These are phyloP conservation scores for Ianthella basta DNA, from an alignment of 37 sponge, comb jelly and placozoan genomes.

Conservation along the genomic window DNA sequence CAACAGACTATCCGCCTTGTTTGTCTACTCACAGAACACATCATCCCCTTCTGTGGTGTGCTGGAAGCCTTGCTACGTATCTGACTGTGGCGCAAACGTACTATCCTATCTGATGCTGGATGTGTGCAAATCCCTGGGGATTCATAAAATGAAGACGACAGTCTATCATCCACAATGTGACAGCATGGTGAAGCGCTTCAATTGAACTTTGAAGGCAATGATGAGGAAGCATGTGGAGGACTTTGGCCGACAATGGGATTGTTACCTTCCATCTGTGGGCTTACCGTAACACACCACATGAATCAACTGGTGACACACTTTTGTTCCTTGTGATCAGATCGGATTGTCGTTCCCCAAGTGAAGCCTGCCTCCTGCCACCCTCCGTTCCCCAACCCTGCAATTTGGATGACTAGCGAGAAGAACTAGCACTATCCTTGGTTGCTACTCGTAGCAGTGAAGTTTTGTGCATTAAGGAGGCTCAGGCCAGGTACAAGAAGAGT, in stretches of 20 bases:
- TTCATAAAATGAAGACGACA: constrained; percentile 51
- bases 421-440: constrained; percentile 33
- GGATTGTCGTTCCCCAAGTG: constrained; percentile 54
- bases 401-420: constrained; percentile 42
- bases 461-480: constrained; percentile 25
- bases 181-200: constrained; percentile 53
- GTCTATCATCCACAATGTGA: constrained; percentile 55
- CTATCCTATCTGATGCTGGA: constrained; percentile 52
- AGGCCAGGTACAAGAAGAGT: constrained; percentile 26
- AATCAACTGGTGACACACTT: constrained; percentile 52
- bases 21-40: constrained; percentile 31
- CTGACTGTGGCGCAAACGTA: constrained; percentile 54
- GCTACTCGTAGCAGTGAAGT: constrained; percentile 26
- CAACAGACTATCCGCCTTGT: constrained; percentile 49
- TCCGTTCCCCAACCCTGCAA: not conserved
- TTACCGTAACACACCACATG: constrained; percentile 58
- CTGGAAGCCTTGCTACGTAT: constrained; percentile 50
- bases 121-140: constrained; percentile 41
- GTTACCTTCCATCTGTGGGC: constrained; percentile 55
- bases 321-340: constrained; percentile 52
- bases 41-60: constrained; percentile 53
- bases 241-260: constrained; percentile 57
- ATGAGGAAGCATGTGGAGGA: constrained; percentile 38
- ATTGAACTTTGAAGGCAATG: constrained; percentile 50
- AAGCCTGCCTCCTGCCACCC: constrained; percentile 43